phyloP scores from a whole-genome alignment of 2,797 vertebrate genomes.

The Danio choprae region DNA sequence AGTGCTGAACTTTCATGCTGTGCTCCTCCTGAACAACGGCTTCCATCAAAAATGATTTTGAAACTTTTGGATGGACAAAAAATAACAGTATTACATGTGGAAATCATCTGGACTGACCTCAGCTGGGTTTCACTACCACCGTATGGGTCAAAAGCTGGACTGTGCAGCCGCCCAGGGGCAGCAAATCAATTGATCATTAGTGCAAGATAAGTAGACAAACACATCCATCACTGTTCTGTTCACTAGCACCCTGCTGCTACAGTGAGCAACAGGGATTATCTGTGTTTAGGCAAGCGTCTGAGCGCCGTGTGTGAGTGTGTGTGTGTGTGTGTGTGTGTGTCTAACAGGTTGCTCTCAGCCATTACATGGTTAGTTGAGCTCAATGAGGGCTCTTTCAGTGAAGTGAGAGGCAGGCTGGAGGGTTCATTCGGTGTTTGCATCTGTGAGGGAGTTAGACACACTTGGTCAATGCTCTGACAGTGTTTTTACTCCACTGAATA shows the following conservation, averaged over 20 bases:
- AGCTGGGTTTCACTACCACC: conserved; percentile 29
- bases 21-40: conserved; percentile 6
- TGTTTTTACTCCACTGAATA: conserved; percentile 11
- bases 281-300: conserved; percentile 41
- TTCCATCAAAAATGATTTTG: conserved; percentile 34
- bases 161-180: conserved; percentile 57
- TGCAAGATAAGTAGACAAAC: conserved; percentile 76
- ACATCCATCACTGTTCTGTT: conserved; percentile 62
- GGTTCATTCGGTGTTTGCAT: conserved; percentile 49
- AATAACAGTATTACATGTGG: conserved; percentile 42
- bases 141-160: conserved; percentile 32
- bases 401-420: conserved; percentile 24
- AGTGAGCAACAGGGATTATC: conserved; percentile 45
- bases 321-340: conserved; percentile 36
- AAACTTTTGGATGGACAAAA: conserved; percentile 35
- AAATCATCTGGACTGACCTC: conserved; percentile 39
- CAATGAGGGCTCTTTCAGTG: conserved; percentile 80
- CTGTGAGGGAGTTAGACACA: conserved; percentile 36
- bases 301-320: conserved; percentile 31
- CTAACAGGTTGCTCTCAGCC: conserved; percentile 68
- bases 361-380: conserved; percentile 88
- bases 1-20: conserved; percentile 62
- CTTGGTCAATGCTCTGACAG: conserved; percentile 31
- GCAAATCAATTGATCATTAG: conserved; percentile 80
- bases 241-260: conserved; percentile 32